Conservation (phyloP, 2,797 vertebrate genomes). For the Pogoniulus pusillus region DNA sequence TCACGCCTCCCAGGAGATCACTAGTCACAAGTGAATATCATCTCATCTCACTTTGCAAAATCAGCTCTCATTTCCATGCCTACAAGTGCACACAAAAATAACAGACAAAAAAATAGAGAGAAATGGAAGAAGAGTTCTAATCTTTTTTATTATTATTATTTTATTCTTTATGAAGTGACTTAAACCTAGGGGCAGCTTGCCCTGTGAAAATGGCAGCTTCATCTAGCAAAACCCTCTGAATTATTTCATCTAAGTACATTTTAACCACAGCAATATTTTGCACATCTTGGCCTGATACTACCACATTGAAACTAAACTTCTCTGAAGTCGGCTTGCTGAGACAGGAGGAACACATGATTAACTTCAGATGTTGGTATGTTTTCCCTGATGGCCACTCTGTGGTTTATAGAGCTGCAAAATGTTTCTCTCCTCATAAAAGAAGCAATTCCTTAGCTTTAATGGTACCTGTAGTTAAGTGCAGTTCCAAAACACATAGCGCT, state of each 20-base stretch:
- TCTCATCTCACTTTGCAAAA: not conserved
- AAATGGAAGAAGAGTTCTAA: not conserved
- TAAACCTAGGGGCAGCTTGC: not conserved
- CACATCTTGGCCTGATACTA: not conserved
- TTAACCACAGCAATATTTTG: conserved; percentile 22
- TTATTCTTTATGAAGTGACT: not conserved
- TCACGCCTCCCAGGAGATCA: no score
- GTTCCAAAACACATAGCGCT: conserved; percentile 16
- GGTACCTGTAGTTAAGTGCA: conserved; percentile 30
- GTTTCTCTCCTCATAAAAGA: conserved; percentile 40
- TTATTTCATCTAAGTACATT: not conserved
- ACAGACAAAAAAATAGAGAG: not conserved
- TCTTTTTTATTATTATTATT: not conserved
- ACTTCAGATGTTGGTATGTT: conserved; percentile 31
- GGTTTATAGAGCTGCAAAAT: conserved; percentile 52
- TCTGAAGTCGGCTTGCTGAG: not conserved
- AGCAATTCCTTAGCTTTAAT: conserved; percentile 42
- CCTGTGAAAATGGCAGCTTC: not conserved
- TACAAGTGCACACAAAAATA: not conserved
- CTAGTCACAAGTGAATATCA: not conserved
- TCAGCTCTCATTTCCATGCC: not conserved
- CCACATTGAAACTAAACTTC: not conserved
- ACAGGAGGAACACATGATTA: conserved; percentile 14
- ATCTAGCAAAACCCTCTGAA: not conserved
- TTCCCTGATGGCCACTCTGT: conserved; percentile 31